These are phyloP conservation scores for Epinephelus cyanopodus DNA, from an alignment of 2,113 vertebrate genomes.

Conservation along the genomic window DNA sequence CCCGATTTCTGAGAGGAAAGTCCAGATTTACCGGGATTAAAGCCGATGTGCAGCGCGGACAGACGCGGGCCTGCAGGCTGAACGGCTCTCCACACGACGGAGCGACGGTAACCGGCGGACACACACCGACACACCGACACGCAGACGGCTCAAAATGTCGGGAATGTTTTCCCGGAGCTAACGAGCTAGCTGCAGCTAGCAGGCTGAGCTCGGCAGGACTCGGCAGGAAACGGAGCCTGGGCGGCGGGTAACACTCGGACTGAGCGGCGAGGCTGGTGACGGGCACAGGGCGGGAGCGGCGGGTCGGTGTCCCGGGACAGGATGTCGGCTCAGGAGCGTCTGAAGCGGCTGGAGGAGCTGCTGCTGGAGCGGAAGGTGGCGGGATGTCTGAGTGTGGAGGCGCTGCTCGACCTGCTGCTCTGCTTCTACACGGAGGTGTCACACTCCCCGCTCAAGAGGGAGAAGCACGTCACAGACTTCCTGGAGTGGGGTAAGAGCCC, in stretches of 20 bases:
- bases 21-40: constrained; percentile 79
- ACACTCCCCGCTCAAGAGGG: constrained; percentile 89
- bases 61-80: constrained; percentile 32
- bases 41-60: constrained; percentile 61
- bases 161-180: constrained; percentile 79
- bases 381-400: constrained; percentile 91
- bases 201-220: constrained; percentile 49
- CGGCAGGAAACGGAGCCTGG: constrained; percentile 58
- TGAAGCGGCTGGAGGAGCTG: constrained; percentile 96
- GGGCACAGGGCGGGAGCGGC: neutral
- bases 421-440: constrained; percentile 91
- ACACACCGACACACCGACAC: constrained; percentile 12
- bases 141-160: constrained; percentile 69
- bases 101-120: constrained; percentile 27
- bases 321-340: constrained; percentile 95
- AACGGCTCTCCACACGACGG: constrained; percentile 33
- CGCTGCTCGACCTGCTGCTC: constrained; percentile 93
- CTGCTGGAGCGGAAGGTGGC: constrained; percentile 88
- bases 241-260: constrained; percentile 28
- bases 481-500: constrained; percentile 93
- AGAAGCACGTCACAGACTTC: constrained; percentile 95
- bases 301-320: neutral
- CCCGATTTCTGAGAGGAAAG: constrained; percentile 72
- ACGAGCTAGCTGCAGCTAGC: constrained; percentile 74
- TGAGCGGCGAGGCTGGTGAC: neutral